phyloP scores from a whole-genome alignment of 1,140 invertebrate species.

The Holcopasites calliopsidis region DNA sequence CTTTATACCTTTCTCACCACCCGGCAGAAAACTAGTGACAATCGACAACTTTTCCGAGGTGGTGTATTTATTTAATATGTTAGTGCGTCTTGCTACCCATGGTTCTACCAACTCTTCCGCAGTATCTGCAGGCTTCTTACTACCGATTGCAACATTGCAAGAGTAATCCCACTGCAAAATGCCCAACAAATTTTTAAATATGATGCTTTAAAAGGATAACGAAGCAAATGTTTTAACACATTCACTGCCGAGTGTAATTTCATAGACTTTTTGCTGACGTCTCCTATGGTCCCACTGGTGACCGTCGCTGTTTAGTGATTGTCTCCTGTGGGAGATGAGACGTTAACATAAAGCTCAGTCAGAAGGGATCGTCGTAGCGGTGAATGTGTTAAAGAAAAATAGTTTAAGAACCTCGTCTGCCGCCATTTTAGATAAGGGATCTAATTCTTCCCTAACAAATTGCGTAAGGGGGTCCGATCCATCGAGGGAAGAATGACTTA shows the following conservation, averaged over 20 bases:
- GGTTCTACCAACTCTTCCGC: slow-evolving; percentile 83
- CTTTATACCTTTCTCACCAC: slow-evolving; percentile 87
- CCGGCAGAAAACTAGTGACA: slow-evolving; percentile 91
- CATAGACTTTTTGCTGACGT: too few relatives aligned
- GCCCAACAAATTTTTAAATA: slow-evolving; percentile 45
- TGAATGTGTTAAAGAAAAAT: neutral
- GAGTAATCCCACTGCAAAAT: slow-evolving; percentile 77
- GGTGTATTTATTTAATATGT: slow-evolving; percentile 92
- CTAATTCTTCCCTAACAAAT: slow-evolving; percentile 84
- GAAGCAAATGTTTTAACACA: slow-evolving; percentile 4
- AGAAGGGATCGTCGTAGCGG: neutral
- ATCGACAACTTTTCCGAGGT: slow-evolving; percentile 95
- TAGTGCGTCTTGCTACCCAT: slow-evolving; percentile 86
- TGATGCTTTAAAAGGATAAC: slow-evolving; percentile 26
- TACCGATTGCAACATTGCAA: slow-evolving; percentile 65
- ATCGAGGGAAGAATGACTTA: slow-evolving; percentile 81
- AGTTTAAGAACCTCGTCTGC: slow-evolving; percentile 80
- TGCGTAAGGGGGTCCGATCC: slow-evolving; percentile 88
- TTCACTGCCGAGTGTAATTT: too few relatives aligned
- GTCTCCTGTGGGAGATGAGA: too few relatives aligned
- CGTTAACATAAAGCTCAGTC: too few relatives aligned
- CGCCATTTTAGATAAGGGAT: slow-evolving; percentile 84
- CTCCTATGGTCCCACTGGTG: too few relatives aligned
- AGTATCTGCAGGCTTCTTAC: slow-evolving; percentile 77
- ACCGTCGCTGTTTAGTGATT: too few relatives aligned